These are phyloP conservation scores for Pogonomyrmex barbatus DNA, from an alignment of 1,140 invertebrate genomes.

Conservation along the genomic window DNA sequence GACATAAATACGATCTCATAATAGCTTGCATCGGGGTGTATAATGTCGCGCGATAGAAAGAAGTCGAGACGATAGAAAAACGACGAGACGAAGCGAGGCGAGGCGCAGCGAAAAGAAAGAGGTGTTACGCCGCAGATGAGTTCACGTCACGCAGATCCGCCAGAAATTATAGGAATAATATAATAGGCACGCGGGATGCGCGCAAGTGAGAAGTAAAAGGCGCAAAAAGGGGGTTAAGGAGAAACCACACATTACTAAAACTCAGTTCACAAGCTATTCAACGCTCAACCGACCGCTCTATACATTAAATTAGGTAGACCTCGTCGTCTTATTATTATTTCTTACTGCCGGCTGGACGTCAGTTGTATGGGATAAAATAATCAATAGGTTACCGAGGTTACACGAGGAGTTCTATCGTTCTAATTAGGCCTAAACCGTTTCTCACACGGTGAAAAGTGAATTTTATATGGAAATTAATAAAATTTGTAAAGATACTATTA, in stretches of 20 bases:
- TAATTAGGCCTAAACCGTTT: not conserved
- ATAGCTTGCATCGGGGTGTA: not conserved
- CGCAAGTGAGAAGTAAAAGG: slow-evolving; percentile 36
- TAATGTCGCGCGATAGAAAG: slow-evolving; percentile 23
- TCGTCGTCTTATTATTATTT: slow-evolving; percentile 24
- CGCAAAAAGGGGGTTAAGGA: slow-evolving; percentile 8
- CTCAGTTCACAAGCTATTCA: slow-evolving; percentile 32
- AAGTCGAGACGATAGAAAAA: slow-evolving; percentile 38
- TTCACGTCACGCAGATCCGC: slow-evolving; percentile 22
- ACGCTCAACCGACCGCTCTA: slow-evolving; percentile 27
- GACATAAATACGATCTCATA: not conserved
- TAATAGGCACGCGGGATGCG: not conserved
- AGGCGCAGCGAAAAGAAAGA: slow-evolving; percentile 16
- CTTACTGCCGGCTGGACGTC: not conserved
- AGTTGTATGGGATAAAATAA: slow-evolving; percentile 36
- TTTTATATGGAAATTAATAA: not conserved
- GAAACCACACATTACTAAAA: slow-evolving; percentile 36
- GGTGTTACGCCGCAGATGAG: slow-evolving; percentile 5
- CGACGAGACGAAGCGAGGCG: not conserved
- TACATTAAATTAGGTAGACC: slow-evolving; percentile 32
- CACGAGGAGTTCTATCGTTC: not conserved
- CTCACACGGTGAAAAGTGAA: not conserved
- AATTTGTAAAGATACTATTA: not conserved
- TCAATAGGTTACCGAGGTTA: not conserved
- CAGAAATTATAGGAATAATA: slow-evolving; percentile 56